These are phyloP conservation scores for Coremacera marginata DNA, from an alignment of 2,888 invertebrate genomes.

Conservation along the genomic window DNA sequence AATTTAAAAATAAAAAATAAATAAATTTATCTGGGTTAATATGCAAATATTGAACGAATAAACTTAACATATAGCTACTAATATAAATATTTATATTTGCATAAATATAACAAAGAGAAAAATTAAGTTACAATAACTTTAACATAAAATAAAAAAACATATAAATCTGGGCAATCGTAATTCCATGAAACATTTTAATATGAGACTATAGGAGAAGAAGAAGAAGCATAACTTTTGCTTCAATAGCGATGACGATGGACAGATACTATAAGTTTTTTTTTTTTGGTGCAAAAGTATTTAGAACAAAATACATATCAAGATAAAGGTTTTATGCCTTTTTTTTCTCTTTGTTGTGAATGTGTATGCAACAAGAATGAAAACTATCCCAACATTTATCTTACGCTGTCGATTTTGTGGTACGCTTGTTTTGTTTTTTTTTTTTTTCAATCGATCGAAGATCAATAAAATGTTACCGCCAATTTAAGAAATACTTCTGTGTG, in stretches of 20 bases:
- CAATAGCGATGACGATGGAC: not conserved
- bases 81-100: no score
- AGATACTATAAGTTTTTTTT: not conserved
- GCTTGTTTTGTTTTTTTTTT: conserved; percentile 10
- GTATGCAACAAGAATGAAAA: conserved; percentile 15
- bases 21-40: no score
- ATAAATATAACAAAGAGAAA: no score
- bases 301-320: conserved; percentile 1
- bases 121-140: no score
- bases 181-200: conserved; percentile 16
- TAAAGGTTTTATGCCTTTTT: not conserved
- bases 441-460: conserved; percentile 44
- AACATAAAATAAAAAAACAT: not conserved
- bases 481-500: not conserved
- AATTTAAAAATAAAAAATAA: no score
- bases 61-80: no score
- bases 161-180: conserved; percentile 21
- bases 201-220: not conserved
- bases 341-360: not conserved
- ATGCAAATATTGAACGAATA: no score
- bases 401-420: conserved; percentile 18
- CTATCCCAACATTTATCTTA: conserved; percentile 32
- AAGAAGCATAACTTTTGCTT: not conserved
- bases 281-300: conserved; percentile 1
- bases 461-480: conserved; percentile 46